Evolutionary conservation across 2,797 vertebrate species (phyloP).

Genomic region (Enteromius afrohamiltoni): DNA sequence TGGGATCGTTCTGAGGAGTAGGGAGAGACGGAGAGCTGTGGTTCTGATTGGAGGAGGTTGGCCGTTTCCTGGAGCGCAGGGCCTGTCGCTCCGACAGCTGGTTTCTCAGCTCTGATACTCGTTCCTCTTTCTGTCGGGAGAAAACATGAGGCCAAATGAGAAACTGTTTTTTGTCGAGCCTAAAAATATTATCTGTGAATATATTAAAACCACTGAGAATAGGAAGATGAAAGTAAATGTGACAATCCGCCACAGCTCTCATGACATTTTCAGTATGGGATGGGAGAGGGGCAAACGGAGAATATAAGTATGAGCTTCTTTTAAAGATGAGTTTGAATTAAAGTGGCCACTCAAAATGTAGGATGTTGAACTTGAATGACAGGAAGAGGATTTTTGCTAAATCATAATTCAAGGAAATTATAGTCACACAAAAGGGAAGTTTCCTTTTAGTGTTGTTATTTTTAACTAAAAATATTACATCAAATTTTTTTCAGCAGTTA

Average conservation of each 20-base stretch:
- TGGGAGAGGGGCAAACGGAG: neutral
- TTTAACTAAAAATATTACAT: too few species aligned
- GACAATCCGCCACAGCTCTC: neutral
- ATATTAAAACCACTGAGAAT: conserved; percentile 5
- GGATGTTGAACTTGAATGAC: neutral
- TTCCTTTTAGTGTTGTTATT: too few species aligned
- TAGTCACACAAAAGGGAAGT: neutral
- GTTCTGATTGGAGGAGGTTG: conserved; percentile 81
- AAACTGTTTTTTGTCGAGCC: neutral
- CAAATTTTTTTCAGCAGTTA: too few species aligned
- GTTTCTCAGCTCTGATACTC: conserved; percentile 89
- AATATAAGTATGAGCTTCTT: neutral
- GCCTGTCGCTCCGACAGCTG: conserved; percentile 90
- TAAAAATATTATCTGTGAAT: conserved; percentile 6
- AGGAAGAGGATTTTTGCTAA: neutral
- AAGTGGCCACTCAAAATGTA: neutral
- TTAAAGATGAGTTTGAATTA: neutral
- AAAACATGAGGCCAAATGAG: conserved; percentile 15
- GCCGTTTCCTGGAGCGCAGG: conserved; percentile 86
- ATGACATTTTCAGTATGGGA: neutral
- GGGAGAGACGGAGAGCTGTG: conserved; percentile 74
- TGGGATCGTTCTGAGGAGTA: conserved; percentile 76
- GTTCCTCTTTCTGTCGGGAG: conserved; percentile 85
- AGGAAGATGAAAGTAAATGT: neutral
- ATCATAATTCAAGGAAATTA: neutral